Evolutionary conservation across 2,888 invertebrate species (phyloP).

Genomic region (Silvanus unidentatus): DNA sequence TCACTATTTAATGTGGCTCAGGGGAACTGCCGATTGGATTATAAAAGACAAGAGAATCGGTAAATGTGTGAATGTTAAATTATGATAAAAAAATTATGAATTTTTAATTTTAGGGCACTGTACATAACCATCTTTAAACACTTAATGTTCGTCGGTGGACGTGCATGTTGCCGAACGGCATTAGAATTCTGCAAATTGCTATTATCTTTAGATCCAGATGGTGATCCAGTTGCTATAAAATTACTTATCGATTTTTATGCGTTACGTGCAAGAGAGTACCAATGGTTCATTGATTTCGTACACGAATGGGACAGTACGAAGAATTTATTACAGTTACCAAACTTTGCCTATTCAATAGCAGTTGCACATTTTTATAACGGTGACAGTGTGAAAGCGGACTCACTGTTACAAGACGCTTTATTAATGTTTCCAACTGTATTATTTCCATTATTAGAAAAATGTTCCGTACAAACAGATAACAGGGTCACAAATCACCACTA

Average conservation of each 20-base stretch:
- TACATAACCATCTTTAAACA: slow-evolving; percentile 79
- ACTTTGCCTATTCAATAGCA: slow-evolving; percentile 77
- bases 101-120: slow-evolving; percentile 55
- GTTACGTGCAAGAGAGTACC: slow-evolving; percentile 64
- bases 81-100: slow-evolving; percentile 13
- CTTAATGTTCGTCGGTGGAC: slow-evolving; percentile 67
- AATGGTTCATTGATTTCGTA: slow-evolving; percentile 54
- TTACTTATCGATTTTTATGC: slow-evolving; percentile 80
- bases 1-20: slow-evolving; percentile 70
- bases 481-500: slow-evolving; percentile 53
- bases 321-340: slow-evolving; percentile 77
- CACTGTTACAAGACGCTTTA: slow-evolving; percentile 67
- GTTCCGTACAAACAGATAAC: slow-evolving; percentile 65
- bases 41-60: slow-evolving; percentile 75
- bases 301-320: slow-evolving; percentile 56
- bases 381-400: slow-evolving; percentile 49
- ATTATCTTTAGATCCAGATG: slow-evolving; percentile 68
- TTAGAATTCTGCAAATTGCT: slow-evolving; percentile 80
- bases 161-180: slow-evolving; percentile 81
- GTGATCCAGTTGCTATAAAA: slow-evolving; percentile 71
- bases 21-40: slow-evolving; percentile 70
- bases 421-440: slow-evolving; percentile 78
- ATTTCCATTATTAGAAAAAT: slow-evolving; percentile 66
- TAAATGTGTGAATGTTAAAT: slow-evolving; percentile 24
- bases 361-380: slow-evolving; percentile 62